Percentiles rank a stretch among this genome's conserved stretches.
These are phyloP conservation scores for Acleris holmiana DNA, from an alignment of 2,888 invertebrate genomes.

Conservation along the genomic window DNA sequence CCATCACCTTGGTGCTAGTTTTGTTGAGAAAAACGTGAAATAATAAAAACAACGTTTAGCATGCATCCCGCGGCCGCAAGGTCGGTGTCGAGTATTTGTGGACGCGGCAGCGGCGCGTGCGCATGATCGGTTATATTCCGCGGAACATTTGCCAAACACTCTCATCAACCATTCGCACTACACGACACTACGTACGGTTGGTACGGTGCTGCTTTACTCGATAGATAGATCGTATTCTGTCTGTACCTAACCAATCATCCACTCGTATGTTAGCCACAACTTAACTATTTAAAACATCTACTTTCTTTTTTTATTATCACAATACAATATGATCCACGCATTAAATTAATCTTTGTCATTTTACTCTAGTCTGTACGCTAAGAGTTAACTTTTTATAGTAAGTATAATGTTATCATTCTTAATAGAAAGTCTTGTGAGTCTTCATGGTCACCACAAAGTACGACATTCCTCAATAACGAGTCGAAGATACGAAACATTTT, in stretches of 20 bases:
- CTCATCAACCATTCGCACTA: slow-evolving; percentile 45
- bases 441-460: slow-evolving; percentile 17
- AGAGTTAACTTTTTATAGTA: not conserved
- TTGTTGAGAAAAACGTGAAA: slow-evolving; percentile 68
- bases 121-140: slow-evolving; percentile 67
- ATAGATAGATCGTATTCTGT: slow-evolving; percentile 34
- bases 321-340: too few relatives aligned
- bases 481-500: slow-evolving; percentile 31
- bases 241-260: slow-evolving; percentile 8
- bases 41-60: slow-evolving; percentile 74
- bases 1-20: slow-evolving; percentile 74
- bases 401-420: not conserved
- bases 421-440: slow-evolving; percentile 20
- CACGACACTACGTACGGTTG: slow-evolving; percentile 34
- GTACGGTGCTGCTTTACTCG: slow-evolving; percentile 17
- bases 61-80: slow-evolving; percentile 72
- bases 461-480: slow-evolving; percentile 33
- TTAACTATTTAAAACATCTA: not conserved
- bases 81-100: slow-evolving; percentile 80
- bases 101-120: slow-evolving; percentile 64
- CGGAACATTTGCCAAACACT: slow-evolving; percentile 61
- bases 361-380: not conserved
- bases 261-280: not conserved
- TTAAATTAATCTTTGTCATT: not conserved
- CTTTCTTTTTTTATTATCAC: too few relatives aligned